These are phyloP conservation scores for Miltochrista miniata DNA, from an alignment of 2,888 invertebrate species.

Conservation along the genomic window DNA sequence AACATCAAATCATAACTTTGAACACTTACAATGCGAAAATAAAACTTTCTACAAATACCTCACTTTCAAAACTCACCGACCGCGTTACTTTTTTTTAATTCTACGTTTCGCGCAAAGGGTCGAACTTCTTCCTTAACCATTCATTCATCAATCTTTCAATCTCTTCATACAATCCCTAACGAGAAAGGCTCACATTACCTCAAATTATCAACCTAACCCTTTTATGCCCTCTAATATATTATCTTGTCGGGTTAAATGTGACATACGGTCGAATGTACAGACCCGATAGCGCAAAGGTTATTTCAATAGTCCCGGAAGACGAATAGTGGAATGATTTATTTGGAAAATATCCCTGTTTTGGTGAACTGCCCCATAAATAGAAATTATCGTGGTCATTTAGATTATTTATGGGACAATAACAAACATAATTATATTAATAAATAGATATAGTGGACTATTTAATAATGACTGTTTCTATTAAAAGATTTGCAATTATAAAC, in stretches of 20 bases:
- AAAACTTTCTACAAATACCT: too few relatives aligned
- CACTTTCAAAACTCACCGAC: too few relatives aligned
- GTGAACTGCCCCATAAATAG: slow-evolving; percentile 12
- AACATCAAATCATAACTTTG: too few relatives aligned
- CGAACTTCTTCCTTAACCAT: slow-evolving; percentile 16
- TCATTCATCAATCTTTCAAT: slow-evolving; percentile 33
- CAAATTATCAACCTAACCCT: slow-evolving; percentile 37
- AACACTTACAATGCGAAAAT: too few relatives aligned
- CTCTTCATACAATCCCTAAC: slow-evolving; percentile 25
- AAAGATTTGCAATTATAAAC: too few relatives aligned
- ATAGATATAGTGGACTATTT: too few relatives aligned
- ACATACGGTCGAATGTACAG: slow-evolving; percentile 19
- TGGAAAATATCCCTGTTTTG: slow-evolving; percentile 31
- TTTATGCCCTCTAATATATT: slow-evolving; percentile 31
- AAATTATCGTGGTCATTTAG: not conserved
- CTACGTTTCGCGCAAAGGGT: too few relatives aligned
- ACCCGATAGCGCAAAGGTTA: slow-evolving; percentile 29
- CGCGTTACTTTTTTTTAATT: slow-evolving; percentile 9
- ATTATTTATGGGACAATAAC: not conserved
- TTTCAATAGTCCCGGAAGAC: slow-evolving; percentile 35
- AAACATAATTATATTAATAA: too few relatives aligned
- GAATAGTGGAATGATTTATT: slow-evolving; percentile 40
- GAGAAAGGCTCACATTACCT: slow-evolving; percentile 25
- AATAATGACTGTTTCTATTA: too few relatives aligned
- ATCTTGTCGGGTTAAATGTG: slow-evolving; percentile 22